Evolutionary conservation across 2,797 vertebrate genomes (phyloP).

Genomic region (Fringilla coelebs): DNA sequence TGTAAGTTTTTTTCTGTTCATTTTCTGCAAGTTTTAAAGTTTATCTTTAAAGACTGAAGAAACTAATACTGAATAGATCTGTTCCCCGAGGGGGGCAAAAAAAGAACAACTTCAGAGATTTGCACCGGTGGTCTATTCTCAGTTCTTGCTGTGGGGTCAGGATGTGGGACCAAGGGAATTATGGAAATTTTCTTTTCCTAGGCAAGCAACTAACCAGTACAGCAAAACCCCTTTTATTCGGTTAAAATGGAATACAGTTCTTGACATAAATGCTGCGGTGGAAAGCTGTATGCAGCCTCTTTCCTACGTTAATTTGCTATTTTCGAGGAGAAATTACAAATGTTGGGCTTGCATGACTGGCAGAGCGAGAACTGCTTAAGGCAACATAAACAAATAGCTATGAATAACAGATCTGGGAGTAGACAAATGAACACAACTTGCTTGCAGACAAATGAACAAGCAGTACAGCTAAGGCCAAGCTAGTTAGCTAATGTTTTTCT

Average conservation of each 20-base stretch:
- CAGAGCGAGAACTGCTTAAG: slow-evolving; percentile 17
- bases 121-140: neutral
- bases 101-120: neutral
- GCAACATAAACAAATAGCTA: slow-evolving; percentile 39
- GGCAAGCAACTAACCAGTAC: neutral
- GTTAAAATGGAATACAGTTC: neutral
- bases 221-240: neutral
- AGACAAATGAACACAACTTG: slow-evolving; percentile 2
- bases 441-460: neutral
- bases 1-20: neutral
- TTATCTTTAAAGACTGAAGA: neutral
- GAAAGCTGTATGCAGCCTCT: neutral
- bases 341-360: slow-evolving; percentile 34
- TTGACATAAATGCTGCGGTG: neutral
- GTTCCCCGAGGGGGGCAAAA: neutral
- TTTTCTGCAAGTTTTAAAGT: neutral
- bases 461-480: neutral
- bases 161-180: neutral
- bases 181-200: slow-evolving; percentile 38
- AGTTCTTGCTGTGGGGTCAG: neutral
- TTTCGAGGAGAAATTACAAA: slow-evolving; percentile 48
- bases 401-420: neutral
- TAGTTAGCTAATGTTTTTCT: neutral
- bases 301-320: neutral
- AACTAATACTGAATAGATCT: neutral